phyloP scores from a whole-genome alignment of 1,140 invertebrate species.

The Lepeophtheirus salmonis region DNA sequence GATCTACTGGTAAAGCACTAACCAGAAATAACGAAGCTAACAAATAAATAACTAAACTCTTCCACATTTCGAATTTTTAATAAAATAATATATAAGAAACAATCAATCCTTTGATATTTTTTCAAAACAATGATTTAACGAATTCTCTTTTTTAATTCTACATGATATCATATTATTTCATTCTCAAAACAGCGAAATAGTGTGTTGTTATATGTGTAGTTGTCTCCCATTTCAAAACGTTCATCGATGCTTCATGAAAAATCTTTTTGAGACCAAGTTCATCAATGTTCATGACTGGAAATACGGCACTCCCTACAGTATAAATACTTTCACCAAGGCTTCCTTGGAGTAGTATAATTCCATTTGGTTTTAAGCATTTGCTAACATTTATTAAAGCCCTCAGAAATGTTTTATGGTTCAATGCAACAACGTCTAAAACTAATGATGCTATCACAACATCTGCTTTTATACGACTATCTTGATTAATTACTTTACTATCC shows the following conservation, averaged over 20 bases:
- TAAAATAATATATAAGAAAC: no score
- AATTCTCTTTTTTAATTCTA: neutral
- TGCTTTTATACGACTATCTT: neutral
- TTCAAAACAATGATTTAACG: neutral
- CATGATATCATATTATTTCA: neutral
- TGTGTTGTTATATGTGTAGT: neutral
- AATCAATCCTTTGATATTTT: no score
- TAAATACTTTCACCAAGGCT: slow-evolving; percentile 5
- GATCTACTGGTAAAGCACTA: no score
- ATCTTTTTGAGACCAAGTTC: neutral
- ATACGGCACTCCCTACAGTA: slow-evolving; percentile 14
- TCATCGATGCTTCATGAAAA: neutral
- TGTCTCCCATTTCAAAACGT: slow-evolving; percentile 7
- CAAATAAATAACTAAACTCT: no score
- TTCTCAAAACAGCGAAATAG: slow-evolving; percentile 1
- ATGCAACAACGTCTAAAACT: slow-evolving; percentile 8
- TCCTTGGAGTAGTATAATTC: slow-evolving; percentile 5
- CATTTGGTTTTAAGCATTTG: neutral
- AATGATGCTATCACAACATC: slow-evolving; percentile 8
- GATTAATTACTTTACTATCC: no score
- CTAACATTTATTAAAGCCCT: slow-evolving; percentile 1
- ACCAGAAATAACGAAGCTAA: no score
- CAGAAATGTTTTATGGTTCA: neutral
- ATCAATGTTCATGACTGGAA: slow-evolving; percentile 14
- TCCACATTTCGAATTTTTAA: no score